Conservation (phyloP, 2,888 invertebrate genomes). For the Drosophila colorata region DNA sequence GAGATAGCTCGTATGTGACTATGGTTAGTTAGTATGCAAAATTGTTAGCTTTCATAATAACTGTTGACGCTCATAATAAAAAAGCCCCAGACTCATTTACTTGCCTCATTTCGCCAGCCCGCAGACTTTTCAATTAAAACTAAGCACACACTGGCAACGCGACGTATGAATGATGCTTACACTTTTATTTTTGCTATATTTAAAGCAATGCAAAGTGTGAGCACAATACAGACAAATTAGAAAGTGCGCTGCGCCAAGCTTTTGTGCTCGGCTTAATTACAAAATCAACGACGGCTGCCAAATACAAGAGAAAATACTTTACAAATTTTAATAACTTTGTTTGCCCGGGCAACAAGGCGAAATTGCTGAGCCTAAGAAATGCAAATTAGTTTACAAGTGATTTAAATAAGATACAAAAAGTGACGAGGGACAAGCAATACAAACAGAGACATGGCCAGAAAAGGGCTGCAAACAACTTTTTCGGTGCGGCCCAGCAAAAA, state of each 20-base stretch:
- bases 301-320: slow-evolving; percentile 57
- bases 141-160: slow-evolving; percentile 1
- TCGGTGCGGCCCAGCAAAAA: slow-evolving; percentile 11
- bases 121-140: slow-evolving; percentile 41
- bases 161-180: slow-evolving; percentile 36
- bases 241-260: slow-evolving; percentile 16
- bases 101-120: background rate
- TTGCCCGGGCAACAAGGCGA: slow-evolving; percentile 49
- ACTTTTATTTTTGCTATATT: background rate
- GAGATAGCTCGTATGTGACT: slow-evolving; percentile 36
- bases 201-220: slow-evolving; percentile 10
- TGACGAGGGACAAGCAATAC: slow-evolving; percentile 64
- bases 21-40: slow-evolving; percentile 47
- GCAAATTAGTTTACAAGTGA: slow-evolving; percentile 77
- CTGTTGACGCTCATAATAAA: slow-evolving; percentile 59
- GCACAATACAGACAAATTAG: slow-evolving; percentile 29
- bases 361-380: slow-evolving; percentile 68
- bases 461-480: slow-evolving; percentile 48
- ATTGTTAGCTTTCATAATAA: slow-evolving; percentile 59
- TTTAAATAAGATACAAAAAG: slow-evolving; percentile 74
- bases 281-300: slow-evolving; percentile 58
- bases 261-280: slow-evolving; percentile 52
- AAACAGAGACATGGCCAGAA: slow-evolving; percentile 20
- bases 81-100: slow-evolving; percentile 38
- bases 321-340: slow-evolving; percentile 75